Evolutionary conservation across 1,140 invertebrate genomes (phyloP), one percentile per base, ranked within the genome.

Genomic region (Chironomus striatipennis): DNA sequence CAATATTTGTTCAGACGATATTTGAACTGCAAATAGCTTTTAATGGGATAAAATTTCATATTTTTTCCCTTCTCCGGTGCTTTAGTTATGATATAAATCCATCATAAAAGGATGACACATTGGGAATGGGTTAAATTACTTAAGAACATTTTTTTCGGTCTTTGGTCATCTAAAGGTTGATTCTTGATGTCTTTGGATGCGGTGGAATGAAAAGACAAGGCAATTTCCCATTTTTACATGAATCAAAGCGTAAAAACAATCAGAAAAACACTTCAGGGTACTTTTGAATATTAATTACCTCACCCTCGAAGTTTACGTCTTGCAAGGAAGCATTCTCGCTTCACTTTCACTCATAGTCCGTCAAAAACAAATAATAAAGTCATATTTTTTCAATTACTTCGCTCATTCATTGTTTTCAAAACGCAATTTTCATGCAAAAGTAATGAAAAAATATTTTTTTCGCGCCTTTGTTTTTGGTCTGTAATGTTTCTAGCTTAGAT

Each of bases 41-140:
- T 70, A 70, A 70, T 70, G 65, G 65, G 65, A 70, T 70, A 70
- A 70, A 70, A 70, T 70, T 70, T 70, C 65, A 70, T 70, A 70
- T 70, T 70, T 70, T 70, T 70, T 9, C 65, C 12, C 47, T 57
- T 57, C 47, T 57, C 12, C 47, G 47, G 47, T 57, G 12, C 47
- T 15, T 15, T 10, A 10, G 24, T 34, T 34, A 34, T 34, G 24
- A 34, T 34, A 34, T 34, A 34, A 34, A 57, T 57, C 47, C 47
- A 57, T 57, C 47, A 57, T 57, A 12, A 57, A 57, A 10, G n/a
- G 47, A 34, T 34, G 24, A 34, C 24, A 34, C 24, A 34, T 34
- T 2, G 5, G 24, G 24, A 34, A 34, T 34, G 24, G 24, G 24
- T 34, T 34, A 34, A 34, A 34, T 34, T 34, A 34, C 24, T 34